Conservation (phyloP, 2,797 vertebrate species). For the Pangasius macronema region DNA sequence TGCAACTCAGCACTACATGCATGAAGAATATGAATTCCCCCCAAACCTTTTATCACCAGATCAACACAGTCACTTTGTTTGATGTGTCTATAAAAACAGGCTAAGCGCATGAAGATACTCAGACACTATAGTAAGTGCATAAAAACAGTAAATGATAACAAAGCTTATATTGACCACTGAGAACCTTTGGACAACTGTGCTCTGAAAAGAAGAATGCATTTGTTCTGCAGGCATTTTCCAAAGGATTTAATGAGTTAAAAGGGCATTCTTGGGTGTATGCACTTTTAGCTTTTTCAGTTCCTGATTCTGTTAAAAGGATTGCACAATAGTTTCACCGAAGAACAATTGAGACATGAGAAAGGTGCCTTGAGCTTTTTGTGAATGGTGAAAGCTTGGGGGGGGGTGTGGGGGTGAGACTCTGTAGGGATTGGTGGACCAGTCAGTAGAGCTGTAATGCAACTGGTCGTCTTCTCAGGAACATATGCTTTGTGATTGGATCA, state of each 20-base stretch:
- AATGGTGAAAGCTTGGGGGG: slow-evolving; percentile 46
- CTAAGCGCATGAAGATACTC: neutral
- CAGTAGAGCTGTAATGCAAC: slow-evolving; percentile 34
- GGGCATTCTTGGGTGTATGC: slow-evolving; percentile 42
- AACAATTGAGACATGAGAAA: slow-evolving; percentile 54
- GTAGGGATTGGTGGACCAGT: slow-evolving; percentile 32
- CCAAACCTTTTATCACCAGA: neutral
- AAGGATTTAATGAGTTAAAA: slow-evolving; percentile 33
- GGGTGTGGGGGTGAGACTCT: slow-evolving; percentile 24
- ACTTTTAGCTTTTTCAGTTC: slow-evolving; percentile 57
- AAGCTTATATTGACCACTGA: neutral
- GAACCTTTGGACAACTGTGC: neutral
- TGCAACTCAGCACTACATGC: neutral
- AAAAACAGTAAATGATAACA: neutral
- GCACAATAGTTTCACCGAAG: slow-evolving; percentile 57
- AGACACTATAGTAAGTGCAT: neutral
- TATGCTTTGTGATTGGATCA: slow-evolving; percentile 44
- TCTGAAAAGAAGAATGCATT: neutral
- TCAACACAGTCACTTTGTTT: neutral
- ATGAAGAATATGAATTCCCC: neutral
- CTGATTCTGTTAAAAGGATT: slow-evolving; percentile 56
- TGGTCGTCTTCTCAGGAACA: slow-evolving; percentile 31
- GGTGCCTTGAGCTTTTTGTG: slow-evolving; percentile 55
- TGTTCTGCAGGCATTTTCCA: slow-evolving; percentile 17
- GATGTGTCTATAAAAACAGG: neutral